Evolutionary conservation across 2,888 invertebrate species (phyloP), one percentile per base, ranked within the genome.

Genomic region (Noctua pronuba): DNA sequence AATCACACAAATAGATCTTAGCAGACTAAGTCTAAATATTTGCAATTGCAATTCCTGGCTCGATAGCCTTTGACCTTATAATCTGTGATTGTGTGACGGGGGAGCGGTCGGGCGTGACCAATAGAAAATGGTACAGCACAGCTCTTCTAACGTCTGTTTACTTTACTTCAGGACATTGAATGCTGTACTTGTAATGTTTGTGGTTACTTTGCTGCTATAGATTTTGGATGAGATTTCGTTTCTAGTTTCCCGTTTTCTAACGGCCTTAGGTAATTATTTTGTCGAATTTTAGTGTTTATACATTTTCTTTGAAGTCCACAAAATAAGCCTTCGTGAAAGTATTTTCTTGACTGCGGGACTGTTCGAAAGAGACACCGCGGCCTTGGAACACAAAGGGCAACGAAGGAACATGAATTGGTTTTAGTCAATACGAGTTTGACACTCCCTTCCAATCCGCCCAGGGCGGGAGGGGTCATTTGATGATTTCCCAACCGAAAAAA

Each of bases 41-140:
- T 16, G 58, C 31, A 65, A 73, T 65, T 82, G 78, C 86, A 80
- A 85, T 88, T 86, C 85, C 84, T 85, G 75, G 24, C 73, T 65
- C 64, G 86, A 84, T 88, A 89, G 80, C 82, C 88, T 87, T 76
- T 73, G 83, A 46, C 85, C 88, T 79, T 67, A 38, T 70, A 83
- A 69, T 86, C 73, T 80, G 74, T 73, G 68, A 58, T 65, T 46
- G 67, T 44, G 38, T 46, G 52, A 28, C 55, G 82, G 86, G 76
- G 81, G 80, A 35, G 73, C 70, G 69, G 70, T 75, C 65, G 65
- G 79, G 74, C 86, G 79, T 89, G 86, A 84, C 79, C 69, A 73
- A 80, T 80, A 74, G 69, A 41, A n/a, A 73, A 72, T 24, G 69
- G 76, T 73, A 76, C 13, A 41, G 69, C 60, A 77, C 52, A 75